Conservation (phyloP, 2,113 vertebrate species). For the Setophaga coronata region DNA sequence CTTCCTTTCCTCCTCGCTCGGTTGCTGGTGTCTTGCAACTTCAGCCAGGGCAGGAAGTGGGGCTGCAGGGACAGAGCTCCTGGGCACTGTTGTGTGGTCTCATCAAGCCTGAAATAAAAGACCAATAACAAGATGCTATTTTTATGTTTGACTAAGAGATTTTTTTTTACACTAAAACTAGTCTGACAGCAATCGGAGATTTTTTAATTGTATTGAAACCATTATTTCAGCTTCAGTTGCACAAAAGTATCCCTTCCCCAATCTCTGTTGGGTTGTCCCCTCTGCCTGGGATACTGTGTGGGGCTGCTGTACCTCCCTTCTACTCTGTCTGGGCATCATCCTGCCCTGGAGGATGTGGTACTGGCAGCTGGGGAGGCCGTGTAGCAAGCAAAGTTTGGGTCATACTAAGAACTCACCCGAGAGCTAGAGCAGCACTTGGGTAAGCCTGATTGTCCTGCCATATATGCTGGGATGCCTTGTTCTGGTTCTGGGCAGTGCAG, state of each 20-base stretch:
- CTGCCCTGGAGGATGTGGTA: background rate
- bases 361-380: fast-evolving
- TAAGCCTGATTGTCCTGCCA: background rate
- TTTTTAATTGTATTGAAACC: background rate
- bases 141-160: background rate
- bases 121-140: background rate
- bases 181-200: background rate
- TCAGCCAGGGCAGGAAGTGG: background rate
- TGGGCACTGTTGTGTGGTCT: background rate
- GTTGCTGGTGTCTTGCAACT: background rate
- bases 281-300: fast-evolving
- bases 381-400: fast-evolving
- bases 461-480: background rate
- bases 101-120: background rate
- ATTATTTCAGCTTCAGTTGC: background rate
- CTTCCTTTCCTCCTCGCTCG: fast-evolving
- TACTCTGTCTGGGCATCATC: background rate
- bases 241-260: background rate
- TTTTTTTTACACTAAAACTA: background rate
- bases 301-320: background rate
- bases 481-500: background rate
- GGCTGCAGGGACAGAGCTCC: background rate
- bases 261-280: fast-evolving
- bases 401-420: background rate
- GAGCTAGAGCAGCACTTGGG: background rate